These are phyloP conservation scores for Ganaspis brasiliensis DNA, from an alignment of 2,888 invertebrate species.

Conservation along the genomic window DNA sequence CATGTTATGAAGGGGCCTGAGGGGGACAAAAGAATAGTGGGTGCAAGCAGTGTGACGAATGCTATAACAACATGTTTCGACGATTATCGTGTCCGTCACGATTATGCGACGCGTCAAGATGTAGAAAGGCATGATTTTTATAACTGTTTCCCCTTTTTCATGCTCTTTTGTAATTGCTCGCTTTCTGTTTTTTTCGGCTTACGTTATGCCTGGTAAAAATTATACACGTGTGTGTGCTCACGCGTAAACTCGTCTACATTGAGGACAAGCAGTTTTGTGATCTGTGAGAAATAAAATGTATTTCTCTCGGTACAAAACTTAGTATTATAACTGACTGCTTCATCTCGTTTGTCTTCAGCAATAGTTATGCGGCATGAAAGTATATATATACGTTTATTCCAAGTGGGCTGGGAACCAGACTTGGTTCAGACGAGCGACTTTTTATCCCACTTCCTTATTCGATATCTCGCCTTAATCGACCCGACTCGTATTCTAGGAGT, in stretches of 20 bases:
- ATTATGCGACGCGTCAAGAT: conserved; percentile 75
- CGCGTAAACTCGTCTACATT: conserved; percentile 59
- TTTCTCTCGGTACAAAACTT: conserved; percentile 64
- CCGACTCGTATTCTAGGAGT: conserved; percentile 55
- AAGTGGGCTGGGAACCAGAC: conserved; percentile 76
- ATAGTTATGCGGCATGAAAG: background rate
- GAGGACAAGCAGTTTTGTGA: conserved; percentile 63
- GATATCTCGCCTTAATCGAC: conserved; percentile 66
- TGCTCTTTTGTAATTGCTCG: conserved; percentile 71
- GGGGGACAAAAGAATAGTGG: conserved; percentile 49
- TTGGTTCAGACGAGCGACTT: conserved; percentile 64
- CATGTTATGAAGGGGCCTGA: background rate
- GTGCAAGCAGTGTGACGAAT: conserved; percentile 73
- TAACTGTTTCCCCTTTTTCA: conserved; percentile 70
- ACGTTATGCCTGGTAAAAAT: conserved; percentile 71
- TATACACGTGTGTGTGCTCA: conserved; percentile 65
- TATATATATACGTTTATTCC: conserved; percentile 49
- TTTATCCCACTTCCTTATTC: conserved; percentile 71
- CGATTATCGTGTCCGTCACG: conserved; percentile 79
- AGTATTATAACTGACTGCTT: conserved; percentile 48
- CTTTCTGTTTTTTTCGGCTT: conserved; percentile 77
- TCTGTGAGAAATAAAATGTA: conserved; percentile 78
- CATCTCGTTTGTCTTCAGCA: conserved; percentile 44
- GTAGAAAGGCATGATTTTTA: conserved; percentile 72
- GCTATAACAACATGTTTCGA: conserved; percentile 68